Percentiles rank a stretch among this genome's conserved stretches.
phyloP scores from a whole-genome alignment of 2,888 invertebrate species.

The Parnassius apollo region DNA sequence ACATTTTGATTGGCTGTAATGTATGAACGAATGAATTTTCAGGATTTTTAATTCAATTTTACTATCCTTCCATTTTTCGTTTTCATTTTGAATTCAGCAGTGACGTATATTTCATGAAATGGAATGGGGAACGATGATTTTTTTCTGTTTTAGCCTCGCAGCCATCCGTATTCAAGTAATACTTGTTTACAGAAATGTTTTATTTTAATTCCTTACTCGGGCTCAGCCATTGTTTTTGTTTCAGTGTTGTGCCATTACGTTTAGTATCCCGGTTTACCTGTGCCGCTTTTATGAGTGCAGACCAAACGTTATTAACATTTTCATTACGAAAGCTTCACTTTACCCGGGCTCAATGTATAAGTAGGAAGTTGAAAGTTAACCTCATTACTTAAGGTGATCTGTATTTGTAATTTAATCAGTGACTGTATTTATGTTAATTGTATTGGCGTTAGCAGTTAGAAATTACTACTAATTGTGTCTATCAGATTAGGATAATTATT shows the following conservation, averaged over 20 bases:
- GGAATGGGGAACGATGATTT: slow-evolving; percentile 13
- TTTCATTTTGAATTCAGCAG: slow-evolving; percentile 11
- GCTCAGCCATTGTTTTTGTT: slow-evolving; percentile 26
- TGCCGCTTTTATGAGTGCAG: slow-evolving; percentile 17
- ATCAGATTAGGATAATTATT: too few relatives aligned
- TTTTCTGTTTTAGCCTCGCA: slow-evolving; percentile 33
- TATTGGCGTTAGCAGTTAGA: not conserved
- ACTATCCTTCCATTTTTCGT: slow-evolving; percentile 11
- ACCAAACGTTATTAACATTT: slow-evolving; percentile 26
- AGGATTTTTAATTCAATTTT: slow-evolving; percentile 21
- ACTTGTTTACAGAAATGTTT: slow-evolving; percentile 25
- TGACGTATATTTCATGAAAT: slow-evolving; percentile 19
- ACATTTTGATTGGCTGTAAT: too few relatives aligned
- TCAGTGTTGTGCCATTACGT: slow-evolving; percentile 27
- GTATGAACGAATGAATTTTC: not conserved
- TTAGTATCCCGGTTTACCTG: slow-evolving; percentile 28
- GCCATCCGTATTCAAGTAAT: slow-evolving; percentile 21
- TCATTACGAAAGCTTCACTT: slow-evolving; percentile 9
- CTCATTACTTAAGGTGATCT: slow-evolving; percentile 4
- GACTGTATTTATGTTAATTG: not conserved
- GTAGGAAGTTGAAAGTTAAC: not conserved
- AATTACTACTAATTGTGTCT: too few relatives aligned
- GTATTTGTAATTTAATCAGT: not conserved
- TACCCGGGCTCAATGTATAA: not conserved
- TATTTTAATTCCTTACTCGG: slow-evolving; percentile 18